A percentile compares a stretch with the other conserved stretches of the same genome.
phyloP scores from a whole-genome alignment of 2,797 vertebrate genomes.

The Taenioides sp. region DNA sequence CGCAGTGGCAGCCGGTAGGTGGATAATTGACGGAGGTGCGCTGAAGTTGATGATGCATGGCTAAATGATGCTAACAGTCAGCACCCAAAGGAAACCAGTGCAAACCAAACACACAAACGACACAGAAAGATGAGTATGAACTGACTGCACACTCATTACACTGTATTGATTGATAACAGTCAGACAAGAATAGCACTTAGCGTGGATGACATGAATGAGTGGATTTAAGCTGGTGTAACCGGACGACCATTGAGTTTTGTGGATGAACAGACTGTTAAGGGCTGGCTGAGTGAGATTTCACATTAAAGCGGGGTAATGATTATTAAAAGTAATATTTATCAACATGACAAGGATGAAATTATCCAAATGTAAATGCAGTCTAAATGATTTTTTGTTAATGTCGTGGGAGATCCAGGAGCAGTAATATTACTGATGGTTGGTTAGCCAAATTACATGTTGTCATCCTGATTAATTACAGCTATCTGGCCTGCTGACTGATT shows the following conservation, averaged over 20 bases:
- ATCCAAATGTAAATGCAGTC: slow-evolving; percentile 27
- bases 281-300: slow-evolving; percentile 11
- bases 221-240: slow-evolving; percentile 5
- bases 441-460: slow-evolving; percentile 52
- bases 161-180: slow-evolving; percentile 15
- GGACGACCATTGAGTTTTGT: slow-evolving; percentile 30
- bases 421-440: slow-evolving; percentile 42
- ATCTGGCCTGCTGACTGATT: slow-evolving; percentile 36
- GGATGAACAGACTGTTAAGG: slow-evolving; percentile 3
- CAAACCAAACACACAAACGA: slow-evolving; percentile 16
- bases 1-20: slow-evolving; percentile 17
- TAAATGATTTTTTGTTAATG: slow-evolving; percentile 29
- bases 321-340: slow-evolving; percentile 31
- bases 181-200: slow-evolving; percentile 18
- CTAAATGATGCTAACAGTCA: slow-evolving; percentile 9
- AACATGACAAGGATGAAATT: slow-evolving; percentile 33
- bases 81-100: slow-evolving; percentile 20
- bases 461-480: slow-evolving; percentile 46
- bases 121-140: slow-evolving; percentile 10
- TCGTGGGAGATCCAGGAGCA: slow-evolving; percentile 34
- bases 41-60: slow-evolving; percentile 32
- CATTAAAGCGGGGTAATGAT: slow-evolving; percentile 10
- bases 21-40: slow-evolving; percentile 26
- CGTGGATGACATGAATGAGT: slow-evolving; percentile 5
- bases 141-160: slow-evolving; percentile 16